Evolutionary conservation across 2,888 invertebrate genomes (phyloP), one percentile per base, ranked within the genome.

Genomic region (Pammene aurita): DNA sequence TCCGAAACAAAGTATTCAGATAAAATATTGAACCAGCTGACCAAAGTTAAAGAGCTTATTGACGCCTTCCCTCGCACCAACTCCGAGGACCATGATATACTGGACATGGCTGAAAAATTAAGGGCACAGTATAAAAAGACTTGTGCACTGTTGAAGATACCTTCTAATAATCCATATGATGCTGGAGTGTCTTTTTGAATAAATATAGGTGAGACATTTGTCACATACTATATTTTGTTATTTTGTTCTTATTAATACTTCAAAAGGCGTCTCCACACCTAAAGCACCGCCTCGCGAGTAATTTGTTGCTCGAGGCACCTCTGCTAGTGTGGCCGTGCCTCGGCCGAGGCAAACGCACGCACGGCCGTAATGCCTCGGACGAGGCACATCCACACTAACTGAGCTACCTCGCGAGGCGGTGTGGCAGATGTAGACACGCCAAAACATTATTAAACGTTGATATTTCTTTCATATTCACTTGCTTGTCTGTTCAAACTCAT

Each of bases 61-160:
- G 89, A 94, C 13, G 75, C 83, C 13, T 96, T 96, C 86, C 96
- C 97, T 0, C 84, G 77, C 16, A 87, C 84, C 0, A 97, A 97
- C 83, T 93, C 94, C 48, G 94, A 94, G 63, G 91, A 94, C 6
- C 84, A 94, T 44, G 96, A 97, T 82, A 94, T 96, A 72, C 78
- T 95, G 66, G 92, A 89, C 2, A 84, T 93, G 63, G 88, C 94
- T 0, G 94, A 95, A 76, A 90, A 89, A 54, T 94, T 97, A 58
- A 94, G 96, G 75, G 94, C 93, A 0, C 93, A 95, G 62, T 96
- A 94, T 80, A 96, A 95, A 75, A 95, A 94, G 79, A 86, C 95
- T 13, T 96, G 95, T 85, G 94, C 95, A 0, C 81, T 95, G 62
- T 83, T 96, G 44, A 96, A 95, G 87, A 93, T 95, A 75, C 87